These are phyloP conservation scores for Neodiprion virginianus DNA, from an alignment of 1,140 invertebrate genomes.

Conservation along the genomic window DNA sequence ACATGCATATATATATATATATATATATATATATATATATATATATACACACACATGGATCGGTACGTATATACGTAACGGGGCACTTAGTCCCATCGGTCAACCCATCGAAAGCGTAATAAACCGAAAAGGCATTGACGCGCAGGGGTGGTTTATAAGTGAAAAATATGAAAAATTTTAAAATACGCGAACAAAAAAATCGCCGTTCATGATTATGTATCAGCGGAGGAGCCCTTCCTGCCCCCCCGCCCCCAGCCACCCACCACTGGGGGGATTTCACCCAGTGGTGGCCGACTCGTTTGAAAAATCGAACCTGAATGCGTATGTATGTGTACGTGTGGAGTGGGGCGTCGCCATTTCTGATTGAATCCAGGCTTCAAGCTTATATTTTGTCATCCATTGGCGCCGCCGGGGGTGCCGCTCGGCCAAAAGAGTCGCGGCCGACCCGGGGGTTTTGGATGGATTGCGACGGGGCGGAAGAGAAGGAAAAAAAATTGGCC, in stretches of 20 bases:
- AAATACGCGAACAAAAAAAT: neutral
- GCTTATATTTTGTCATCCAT: conserved; percentile 51
- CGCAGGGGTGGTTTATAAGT: no score
- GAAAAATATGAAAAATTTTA: no score
- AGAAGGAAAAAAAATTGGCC: conserved; percentile 3
- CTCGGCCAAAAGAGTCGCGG: conserved; percentile 43
- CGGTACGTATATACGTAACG: no score
- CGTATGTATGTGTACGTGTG: conserved; percentile 35
- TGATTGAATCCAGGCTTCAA: conserved; percentile 51
- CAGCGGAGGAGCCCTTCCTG: conserved; percentile 21
- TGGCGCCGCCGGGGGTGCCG: conserved; percentile 41
- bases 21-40: neutral
- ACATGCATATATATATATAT: neutral
- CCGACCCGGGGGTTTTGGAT: conserved; percentile 13
- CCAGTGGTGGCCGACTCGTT: neutral
- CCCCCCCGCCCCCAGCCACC: conserved; percentile 4
- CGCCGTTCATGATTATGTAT: conserved; percentile 53
- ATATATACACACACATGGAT: no score
- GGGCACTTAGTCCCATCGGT: no score
- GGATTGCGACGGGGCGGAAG: conserved; percentile 15
- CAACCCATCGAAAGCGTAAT: no score
- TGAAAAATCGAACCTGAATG: conserved; percentile 9
- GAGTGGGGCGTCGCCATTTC: conserved; percentile 47
- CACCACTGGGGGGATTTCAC: neutral
- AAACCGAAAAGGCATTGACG: no score